Conservation (phyloP, 2,113 vertebrate species). For the Strix uralensis region DNA sequence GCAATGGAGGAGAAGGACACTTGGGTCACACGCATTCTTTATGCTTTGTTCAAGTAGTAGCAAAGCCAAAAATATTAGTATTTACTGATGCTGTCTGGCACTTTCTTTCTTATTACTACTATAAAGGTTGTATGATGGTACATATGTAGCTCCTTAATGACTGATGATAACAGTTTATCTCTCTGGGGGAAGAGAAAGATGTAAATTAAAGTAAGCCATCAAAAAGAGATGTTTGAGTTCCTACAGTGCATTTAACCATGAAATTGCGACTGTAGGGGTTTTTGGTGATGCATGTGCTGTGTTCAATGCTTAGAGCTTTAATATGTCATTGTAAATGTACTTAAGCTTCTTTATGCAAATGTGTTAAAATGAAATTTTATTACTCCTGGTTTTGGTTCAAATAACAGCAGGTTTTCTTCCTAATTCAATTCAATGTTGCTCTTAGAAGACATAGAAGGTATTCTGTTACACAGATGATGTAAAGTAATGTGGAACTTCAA, state of each 20-base stretch:
- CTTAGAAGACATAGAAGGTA: background rate
- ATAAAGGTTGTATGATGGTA: slow-evolving; percentile 17
- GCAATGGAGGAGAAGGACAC: background rate
- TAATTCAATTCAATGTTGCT: slow-evolving; percentile 16
- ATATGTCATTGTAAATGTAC: slow-evolving; percentile 50
- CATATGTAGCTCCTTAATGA: slow-evolving; percentile 37
- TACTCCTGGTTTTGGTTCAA: slow-evolving; percentile 24
- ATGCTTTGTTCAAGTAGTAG: slow-evolving; percentile 59
- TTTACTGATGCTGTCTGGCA: slow-evolving; percentile 42
- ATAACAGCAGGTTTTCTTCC: slow-evolving; percentile 49
- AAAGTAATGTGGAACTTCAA: background rate
- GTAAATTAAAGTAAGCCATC: slow-evolving; percentile 63
- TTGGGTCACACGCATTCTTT: background rate
- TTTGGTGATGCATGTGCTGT: slow-evolving; percentile 36
- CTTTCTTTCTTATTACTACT: slow-evolving; percentile 40
- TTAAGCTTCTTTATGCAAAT: slow-evolving; percentile 65
- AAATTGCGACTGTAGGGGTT: slow-evolving; percentile 44
- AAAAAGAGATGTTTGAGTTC: slow-evolving; percentile 52
- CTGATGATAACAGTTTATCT: slow-evolving; percentile 46
- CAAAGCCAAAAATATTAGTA: slow-evolving; percentile 52
- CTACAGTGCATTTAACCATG: slow-evolving; percentile 56
- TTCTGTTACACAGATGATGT: background rate
- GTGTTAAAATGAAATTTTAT: slow-evolving; percentile 37
- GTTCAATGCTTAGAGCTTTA: slow-evolving; percentile 46
- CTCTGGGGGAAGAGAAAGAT: slow-evolving; percentile 22